Percentiles rank a stretch among this genome's conserved stretches.
These are phyloP conservation scores for Drosophila subsilvestris DNA, from an alignment of 2,888 invertebrate genomes.

Conservation along the genomic window DNA sequence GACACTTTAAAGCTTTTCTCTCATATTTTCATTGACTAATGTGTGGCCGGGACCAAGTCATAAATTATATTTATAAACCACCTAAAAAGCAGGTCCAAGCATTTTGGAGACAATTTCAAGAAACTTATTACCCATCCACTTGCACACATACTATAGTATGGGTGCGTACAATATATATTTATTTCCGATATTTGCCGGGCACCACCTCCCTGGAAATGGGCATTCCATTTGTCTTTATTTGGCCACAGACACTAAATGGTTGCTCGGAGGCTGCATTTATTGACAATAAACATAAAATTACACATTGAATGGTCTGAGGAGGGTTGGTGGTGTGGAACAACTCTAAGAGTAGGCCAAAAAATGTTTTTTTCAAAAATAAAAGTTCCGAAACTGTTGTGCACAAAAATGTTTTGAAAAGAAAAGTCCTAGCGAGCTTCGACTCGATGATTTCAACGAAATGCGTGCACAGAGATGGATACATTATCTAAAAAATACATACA, in stretches of 20 bases:
- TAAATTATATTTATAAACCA: slow-evolving; percentile 44
- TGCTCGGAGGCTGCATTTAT: slow-evolving; percentile 77
- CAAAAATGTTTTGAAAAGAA: background rate
- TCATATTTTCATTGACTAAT: slow-evolving; percentile 38
- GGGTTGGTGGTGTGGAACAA: background rate
- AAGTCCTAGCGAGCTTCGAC: background rate
- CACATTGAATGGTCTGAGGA: slow-evolving; percentile 33
- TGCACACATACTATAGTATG: background rate
- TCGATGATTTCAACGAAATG: too few species aligned
- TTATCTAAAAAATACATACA: slow-evolving; percentile 13
- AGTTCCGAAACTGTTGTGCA: background rate
- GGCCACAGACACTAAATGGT: slow-evolving; percentile 69
- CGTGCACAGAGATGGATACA: background rate
- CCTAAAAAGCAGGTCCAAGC: slow-evolving; percentile 34
- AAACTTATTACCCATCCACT: slow-evolving; percentile 39
- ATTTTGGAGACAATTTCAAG: slow-evolving; percentile 39
- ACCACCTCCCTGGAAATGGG: slow-evolving; percentile 63
- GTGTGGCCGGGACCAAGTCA: slow-evolving; percentile 32
- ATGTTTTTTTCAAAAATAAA: background rate
- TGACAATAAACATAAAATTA: slow-evolving; percentile 77
- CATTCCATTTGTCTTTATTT: slow-evolving; percentile 76
- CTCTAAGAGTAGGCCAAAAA: background rate
- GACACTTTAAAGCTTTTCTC: slow-evolving; percentile 38
- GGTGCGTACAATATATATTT: slow-evolving; percentile 29
- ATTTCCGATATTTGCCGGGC: slow-evolving; percentile 33